These are phyloP conservation scores for Macrophya annulata DNA, from an alignment of 2,888 invertebrate species.

Conservation along the genomic window DNA sequence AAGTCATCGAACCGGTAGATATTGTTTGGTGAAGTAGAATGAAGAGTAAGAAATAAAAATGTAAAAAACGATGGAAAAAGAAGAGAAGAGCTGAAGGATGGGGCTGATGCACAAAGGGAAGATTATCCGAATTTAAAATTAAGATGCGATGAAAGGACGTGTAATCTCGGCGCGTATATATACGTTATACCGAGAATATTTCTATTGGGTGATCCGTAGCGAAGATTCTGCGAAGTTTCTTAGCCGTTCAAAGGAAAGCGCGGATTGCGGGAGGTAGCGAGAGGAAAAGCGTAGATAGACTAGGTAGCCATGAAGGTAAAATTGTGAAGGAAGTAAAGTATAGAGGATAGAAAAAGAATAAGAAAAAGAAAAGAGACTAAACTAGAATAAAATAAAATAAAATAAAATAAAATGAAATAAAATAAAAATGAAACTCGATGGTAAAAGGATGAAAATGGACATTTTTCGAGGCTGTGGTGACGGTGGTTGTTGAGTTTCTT, in stretches of 20 bases:
- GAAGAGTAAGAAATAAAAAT: neutral
- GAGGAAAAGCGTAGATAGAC: neutral
- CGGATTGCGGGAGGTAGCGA: neutral
- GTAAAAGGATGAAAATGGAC: constrained; percentile 12
- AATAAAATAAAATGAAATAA: neutral
- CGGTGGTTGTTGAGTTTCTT: constrained; percentile 6
- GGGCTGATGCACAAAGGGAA: constrained; percentile 27
- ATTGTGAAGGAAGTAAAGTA: neutral
- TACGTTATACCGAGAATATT: neutral
- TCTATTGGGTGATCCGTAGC: neutral
- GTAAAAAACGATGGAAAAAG: neutral
- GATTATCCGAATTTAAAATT: constrained; percentile 52
- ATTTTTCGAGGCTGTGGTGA: neutral
- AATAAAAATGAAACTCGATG: neutral
- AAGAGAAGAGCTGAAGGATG: neutral
- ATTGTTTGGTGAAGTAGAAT: neutral
- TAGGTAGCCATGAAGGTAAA: neutral
- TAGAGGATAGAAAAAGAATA: neutral
- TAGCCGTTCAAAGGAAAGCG: constrained; percentile 9
- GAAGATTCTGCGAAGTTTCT: neutral
- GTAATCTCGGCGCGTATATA: constrained; percentile 27
- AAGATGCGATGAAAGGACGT: constrained; percentile 43
- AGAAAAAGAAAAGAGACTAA: neutral
- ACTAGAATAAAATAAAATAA: neutral
- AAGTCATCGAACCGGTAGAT: neutral